phyloP scores from a whole-genome alignment of 1,140 invertebrate species.

The Hyphantria cunea region DNA sequence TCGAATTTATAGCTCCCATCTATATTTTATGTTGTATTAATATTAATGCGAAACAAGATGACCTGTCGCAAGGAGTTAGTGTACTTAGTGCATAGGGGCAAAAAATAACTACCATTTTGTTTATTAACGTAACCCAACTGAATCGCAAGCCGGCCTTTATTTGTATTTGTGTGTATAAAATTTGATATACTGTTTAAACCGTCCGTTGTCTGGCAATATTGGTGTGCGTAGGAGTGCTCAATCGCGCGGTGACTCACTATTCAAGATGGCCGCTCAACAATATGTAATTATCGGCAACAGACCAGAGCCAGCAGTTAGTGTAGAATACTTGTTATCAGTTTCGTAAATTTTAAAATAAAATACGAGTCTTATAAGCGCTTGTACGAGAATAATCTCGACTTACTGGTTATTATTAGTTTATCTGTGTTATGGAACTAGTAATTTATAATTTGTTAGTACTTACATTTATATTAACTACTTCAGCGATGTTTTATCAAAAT shows the following conservation, averaged over 20 bases:
- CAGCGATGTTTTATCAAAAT: too few relatives aligned
- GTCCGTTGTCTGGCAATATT: slow-evolving; percentile 33
- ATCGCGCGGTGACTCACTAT: slow-evolving; percentile 36
- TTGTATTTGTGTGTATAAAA: slow-evolving; percentile 38
- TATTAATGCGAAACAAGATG: slow-evolving; percentile 26
- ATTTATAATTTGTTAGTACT: too few relatives aligned
- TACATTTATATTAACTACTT: too few relatives aligned
- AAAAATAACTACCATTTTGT: slow-evolving; percentile 27
- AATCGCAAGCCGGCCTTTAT: slow-evolving; percentile 16
- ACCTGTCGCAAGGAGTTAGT: slow-evolving; percentile 22
- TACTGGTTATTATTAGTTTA: too few relatives aligned
- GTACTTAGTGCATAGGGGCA: slow-evolving; percentile 12
- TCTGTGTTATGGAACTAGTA: too few relatives aligned
- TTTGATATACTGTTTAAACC: slow-evolving; percentile 41
- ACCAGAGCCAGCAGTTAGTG: slow-evolving; percentile 15
- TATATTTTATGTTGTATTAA: neutral
- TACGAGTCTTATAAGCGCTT: slow-evolving; percentile 5
- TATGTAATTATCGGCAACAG: slow-evolving; percentile 43
- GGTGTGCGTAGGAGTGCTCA: slow-evolving; percentile 38
- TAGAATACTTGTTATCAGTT: slow-evolving; percentile 24
- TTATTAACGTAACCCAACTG: slow-evolving; percentile 28
- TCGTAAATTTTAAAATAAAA: slow-evolving; percentile 16
- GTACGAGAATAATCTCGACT: too few relatives aligned
- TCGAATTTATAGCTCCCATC: too few relatives aligned
- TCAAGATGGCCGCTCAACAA: slow-evolving; percentile 43